A percentile compares a stretch with the other conserved stretches of the same genome.
Evolutionary conservation across 2,888 invertebrate genomes (phyloP).

Genomic region (Drosophila leonis): DNA sequence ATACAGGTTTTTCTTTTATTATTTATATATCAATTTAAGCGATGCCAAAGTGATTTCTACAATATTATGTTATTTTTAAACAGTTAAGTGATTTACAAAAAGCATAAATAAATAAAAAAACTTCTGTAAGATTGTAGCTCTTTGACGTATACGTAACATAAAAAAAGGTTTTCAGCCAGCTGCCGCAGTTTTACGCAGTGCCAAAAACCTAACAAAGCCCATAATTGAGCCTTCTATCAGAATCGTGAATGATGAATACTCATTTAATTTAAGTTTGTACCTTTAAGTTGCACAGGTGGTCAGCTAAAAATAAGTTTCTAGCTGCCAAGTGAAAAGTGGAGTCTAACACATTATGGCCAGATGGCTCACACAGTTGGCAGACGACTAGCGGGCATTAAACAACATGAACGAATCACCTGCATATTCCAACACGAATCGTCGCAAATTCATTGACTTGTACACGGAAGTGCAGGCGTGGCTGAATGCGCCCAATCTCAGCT

Average conservation of each 20-base stretch:
- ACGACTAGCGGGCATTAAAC: neutral
- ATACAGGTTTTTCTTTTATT: too few species aligned
- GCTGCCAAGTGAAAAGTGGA: neutral
- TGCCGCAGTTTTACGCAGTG: neutral
- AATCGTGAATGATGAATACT: constrained; percentile 1
- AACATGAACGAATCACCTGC: constrained; percentile 8
- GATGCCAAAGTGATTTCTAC: neutral
- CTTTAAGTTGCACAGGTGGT: constrained; percentile 4
- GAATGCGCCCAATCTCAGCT: constrained; percentile 21
- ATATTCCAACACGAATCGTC: neutral
- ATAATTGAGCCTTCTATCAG: constrained; percentile 1
- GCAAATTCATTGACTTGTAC: constrained; percentile 23
- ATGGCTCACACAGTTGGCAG: constrained; percentile 4
- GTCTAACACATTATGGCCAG: constrained; percentile 7
- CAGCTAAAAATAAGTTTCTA: neutral
- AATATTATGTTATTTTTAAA: neutral
- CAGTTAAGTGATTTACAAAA: neutral
- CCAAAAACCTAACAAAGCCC: neutral
- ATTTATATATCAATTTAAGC: too few species aligned
- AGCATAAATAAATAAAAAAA: neutral
- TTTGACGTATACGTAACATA: too few species aligned
- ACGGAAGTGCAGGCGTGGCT: constrained; percentile 24
- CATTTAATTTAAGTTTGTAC: neutral
- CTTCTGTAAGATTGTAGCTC: too few species aligned
- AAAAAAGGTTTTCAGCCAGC: too few species aligned